phyloP scores from a whole-genome alignment of 2,888 invertebrate species.

The Scaptomyza flava region DNA sequence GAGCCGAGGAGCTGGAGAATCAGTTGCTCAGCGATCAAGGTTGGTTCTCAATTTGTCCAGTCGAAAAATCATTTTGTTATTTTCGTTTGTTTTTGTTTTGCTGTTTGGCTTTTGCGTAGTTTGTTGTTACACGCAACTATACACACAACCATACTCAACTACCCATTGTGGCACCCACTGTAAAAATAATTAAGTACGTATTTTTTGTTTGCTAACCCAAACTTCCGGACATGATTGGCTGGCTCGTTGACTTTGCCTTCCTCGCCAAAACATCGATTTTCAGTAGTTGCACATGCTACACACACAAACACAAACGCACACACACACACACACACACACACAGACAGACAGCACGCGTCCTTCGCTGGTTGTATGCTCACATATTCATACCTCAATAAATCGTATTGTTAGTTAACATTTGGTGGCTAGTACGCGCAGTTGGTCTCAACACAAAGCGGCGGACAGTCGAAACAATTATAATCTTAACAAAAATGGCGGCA shows the following conservation, averaged over 20 bases:
- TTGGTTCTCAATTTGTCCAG: slow-evolving; percentile 81
- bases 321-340: slow-evolving; percentile 9
- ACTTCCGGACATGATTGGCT: slow-evolving; percentile 60
- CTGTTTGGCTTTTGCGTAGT: slow-evolving; percentile 42
- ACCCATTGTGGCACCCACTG: slow-evolving; percentile 15
- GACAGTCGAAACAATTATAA: slow-evolving; percentile 18
- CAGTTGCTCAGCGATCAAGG: slow-evolving; percentile 92
- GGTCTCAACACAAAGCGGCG: slow-evolving; percentile 17
- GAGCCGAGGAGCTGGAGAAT: slow-evolving; percentile 88
- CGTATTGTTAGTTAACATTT: slow-evolving; percentile 50
- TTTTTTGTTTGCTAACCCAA: slow-evolving; percentile 65
- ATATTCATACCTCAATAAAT: slow-evolving; percentile 19
- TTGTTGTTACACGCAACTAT: slow-evolving; percentile 40
- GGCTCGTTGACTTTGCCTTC: slow-evolving; percentile 31
- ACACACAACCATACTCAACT: slow-evolving; percentile 11
- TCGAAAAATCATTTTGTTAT: slow-evolving; percentile 18
- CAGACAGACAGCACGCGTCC: slow-evolving; percentile 31
- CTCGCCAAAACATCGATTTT: slow-evolving; percentile 75
- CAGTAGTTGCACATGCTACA: slow-evolving; percentile 53
- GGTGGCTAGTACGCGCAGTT: slow-evolving; percentile 51
- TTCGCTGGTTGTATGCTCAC: slow-evolving; percentile 30
- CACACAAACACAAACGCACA: slow-evolving; percentile 24
- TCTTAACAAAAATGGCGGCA: slow-evolving; percentile 59
- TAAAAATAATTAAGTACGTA: slow-evolving; percentile 71
- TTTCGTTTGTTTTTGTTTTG: slow-evolving; percentile 35